phyloP scores from a whole-genome alignment of 2,797 vertebrate genomes.

The Poeciliopsis paucimaculata region DNA sequence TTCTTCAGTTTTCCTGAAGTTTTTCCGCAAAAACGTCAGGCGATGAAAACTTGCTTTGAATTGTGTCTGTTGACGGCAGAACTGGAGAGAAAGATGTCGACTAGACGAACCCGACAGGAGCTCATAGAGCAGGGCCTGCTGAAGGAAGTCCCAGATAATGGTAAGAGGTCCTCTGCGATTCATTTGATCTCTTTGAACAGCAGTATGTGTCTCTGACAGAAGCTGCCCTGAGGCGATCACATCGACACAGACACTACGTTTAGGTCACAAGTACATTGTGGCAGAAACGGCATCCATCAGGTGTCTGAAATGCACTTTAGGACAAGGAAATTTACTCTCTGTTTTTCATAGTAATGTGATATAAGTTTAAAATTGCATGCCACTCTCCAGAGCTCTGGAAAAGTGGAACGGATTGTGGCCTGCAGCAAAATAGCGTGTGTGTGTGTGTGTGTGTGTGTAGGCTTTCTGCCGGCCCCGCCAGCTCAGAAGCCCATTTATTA shows the following conservation, averaged over 20 bases:
- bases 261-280: slow-evolving; percentile 51
- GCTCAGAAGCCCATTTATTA: slow-evolving; percentile 72
- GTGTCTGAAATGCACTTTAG: slow-evolving; percentile 44
- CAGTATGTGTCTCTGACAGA: slow-evolving; percentile 44
- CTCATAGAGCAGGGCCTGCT: slow-evolving; percentile 97
- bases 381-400: slow-evolving; percentile 68
- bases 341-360: slow-evolving; percentile 51
- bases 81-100: slow-evolving; percentile 98
- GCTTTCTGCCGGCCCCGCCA: slow-evolving; percentile 54
- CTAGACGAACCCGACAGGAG: slow-evolving; percentile 95
- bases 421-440: slow-evolving; percentile 67
- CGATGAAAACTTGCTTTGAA: slow-evolving; percentile 2
- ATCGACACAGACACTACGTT: slow-evolving; percentile 48
- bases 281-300: slow-evolving; percentile 51
- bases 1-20: slow-evolving; percentile 2
- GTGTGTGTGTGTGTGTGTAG: slow-evolving; percentile 22
- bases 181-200: slow-evolving; percentile 43
- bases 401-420: slow-evolving; percentile 78
- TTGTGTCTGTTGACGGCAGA: slow-evolving; percentile 82
- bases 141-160: slow-evolving; percentile 92
- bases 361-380: slow-evolving; percentile 66
- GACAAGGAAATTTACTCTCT: slow-evolving; percentile 52
- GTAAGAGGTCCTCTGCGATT: slow-evolving; percentile 77
- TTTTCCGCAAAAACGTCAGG: slow-evolving; percentile 32
- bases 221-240: slow-evolving; percentile 38